A percentile compares a stretch with the other conserved stretches of the same genome.
These are phyloP conservation scores for Oscheius sp. DNA, from an alignment of 2,888 invertebrate genomes.

Conservation along the genomic window DNA sequence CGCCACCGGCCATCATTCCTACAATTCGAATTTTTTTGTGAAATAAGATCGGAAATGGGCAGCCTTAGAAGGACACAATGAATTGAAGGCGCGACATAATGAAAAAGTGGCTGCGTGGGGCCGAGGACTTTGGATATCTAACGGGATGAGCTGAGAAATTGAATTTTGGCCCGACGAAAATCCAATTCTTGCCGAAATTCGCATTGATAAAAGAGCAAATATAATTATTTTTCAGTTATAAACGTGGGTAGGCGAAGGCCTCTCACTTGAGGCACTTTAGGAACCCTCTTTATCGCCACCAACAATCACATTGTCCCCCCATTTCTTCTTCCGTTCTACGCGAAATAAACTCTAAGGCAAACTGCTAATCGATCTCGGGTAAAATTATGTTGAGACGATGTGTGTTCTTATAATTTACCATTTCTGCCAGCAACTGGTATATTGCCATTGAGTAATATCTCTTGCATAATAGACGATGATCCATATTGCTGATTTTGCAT, in stretches of 20 bases:
- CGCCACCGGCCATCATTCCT: slow-evolving; percentile 59
- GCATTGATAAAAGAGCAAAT: too few species aligned
- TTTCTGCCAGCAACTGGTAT: slow-evolving; percentile 55
- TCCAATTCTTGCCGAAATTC: too few species aligned
- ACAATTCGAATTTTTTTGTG: slow-evolving; percentile 6
- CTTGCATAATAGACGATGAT: slow-evolving; percentile 45
- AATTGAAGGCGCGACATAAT: slow-evolving; percentile 2
- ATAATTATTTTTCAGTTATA: background rate
- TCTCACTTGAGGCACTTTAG: background rate
- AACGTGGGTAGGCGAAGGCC: background rate
- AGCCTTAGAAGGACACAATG: background rate
- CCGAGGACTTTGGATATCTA: background rate
- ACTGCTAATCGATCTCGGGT: too few species aligned
- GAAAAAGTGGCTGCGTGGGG: background rate
- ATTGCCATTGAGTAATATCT: slow-evolving; percentile 57
- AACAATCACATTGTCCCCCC: too few species aligned
- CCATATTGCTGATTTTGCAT: slow-evolving; percentile 15
- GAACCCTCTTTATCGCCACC: too few species aligned
- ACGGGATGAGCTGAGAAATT: background rate
- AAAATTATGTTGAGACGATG: too few species aligned
- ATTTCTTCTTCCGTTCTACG: background rate
- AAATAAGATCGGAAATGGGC: background rate
- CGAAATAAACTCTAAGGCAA: too few species aligned
- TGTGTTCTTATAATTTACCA: slow-evolving; percentile 44
- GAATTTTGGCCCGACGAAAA: slow-evolving; percentile 6